Conservation (phyloP, 2,113 vertebrate genomes). For the Hippocampus comes region DNA sequence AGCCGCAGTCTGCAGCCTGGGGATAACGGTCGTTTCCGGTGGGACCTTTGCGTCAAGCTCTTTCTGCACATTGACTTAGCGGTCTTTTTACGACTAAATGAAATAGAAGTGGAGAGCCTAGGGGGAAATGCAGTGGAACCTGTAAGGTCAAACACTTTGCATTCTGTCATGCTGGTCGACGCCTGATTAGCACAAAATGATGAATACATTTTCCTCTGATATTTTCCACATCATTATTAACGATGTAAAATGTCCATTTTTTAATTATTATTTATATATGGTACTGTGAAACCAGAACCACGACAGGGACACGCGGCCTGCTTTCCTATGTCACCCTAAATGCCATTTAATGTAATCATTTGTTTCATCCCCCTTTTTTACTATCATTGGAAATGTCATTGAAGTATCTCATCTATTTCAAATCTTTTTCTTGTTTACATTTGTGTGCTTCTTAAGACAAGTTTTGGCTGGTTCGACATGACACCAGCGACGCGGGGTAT, state of each 20-base stretch:
- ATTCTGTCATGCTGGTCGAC: neutral
- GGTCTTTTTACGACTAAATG: constrained; percentile 30
- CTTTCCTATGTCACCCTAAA: too few species aligned
- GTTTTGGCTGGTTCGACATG: too few species aligned
- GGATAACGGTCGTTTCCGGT: constrained; percentile 48
- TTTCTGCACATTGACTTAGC: constrained; percentile 15
- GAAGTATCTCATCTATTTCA: too few species aligned
- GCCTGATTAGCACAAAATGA: neutral
- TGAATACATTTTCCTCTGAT: neutral
- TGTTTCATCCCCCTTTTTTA: too few species aligned
- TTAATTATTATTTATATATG: neutral
- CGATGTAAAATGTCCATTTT: neutral
- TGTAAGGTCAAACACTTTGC: neutral
- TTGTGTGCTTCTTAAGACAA: too few species aligned
- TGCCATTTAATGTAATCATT: too few species aligned
- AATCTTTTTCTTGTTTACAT: too few species aligned
- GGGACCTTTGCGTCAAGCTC: constrained; percentile 39
- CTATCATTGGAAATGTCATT: too few species aligned
- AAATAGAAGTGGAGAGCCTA: constrained; percentile 30
- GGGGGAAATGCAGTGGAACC: constrained; percentile 24
- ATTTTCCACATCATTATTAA: neutral
- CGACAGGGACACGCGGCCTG: too few species aligned
- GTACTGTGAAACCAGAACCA: neutral
- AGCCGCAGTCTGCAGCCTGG: constrained; percentile 26
- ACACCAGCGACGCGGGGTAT: too few species aligned